phyloP scores from a whole-genome alignment of 2,888 invertebrate genomes.

The Bibio marci region DNA sequence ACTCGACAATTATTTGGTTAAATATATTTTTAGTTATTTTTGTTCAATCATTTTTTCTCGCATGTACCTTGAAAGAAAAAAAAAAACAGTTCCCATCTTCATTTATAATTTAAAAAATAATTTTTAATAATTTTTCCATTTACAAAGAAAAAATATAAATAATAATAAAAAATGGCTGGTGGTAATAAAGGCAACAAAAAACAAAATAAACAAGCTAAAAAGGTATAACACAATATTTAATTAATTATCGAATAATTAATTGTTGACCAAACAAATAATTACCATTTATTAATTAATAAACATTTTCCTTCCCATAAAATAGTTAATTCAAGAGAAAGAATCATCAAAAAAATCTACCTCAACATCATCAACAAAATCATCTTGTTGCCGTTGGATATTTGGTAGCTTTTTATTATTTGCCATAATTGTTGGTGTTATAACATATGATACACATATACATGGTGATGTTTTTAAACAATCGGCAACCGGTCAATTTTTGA shows the following conservation, averaged over 20 bases:
- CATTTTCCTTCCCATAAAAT: background rate
- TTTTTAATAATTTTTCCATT: background rate
- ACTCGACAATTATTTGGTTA: no score
- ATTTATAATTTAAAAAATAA: background rate
- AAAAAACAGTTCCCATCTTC: background rate
- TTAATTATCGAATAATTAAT: no score
- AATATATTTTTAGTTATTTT: no score
- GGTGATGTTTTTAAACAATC: constrained; percentile 50
- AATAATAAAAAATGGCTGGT: background rate
- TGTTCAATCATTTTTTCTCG: no score
- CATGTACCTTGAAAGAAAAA: no score
- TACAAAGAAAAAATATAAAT: background rate
- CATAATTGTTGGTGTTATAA: constrained; percentile 39
- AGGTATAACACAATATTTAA: constrained; percentile 16
- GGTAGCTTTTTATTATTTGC: constrained; percentile 42
- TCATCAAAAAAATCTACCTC: constrained; percentile 13
- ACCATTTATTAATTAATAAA: background rate
- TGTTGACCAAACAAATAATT: no score
- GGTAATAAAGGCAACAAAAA: constrained; percentile 21
- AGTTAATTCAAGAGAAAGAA: constrained; percentile 12
- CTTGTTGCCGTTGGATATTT: constrained; percentile 48
- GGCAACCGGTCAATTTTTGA: constrained; percentile 42
- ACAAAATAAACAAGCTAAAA: constrained; percentile 17
- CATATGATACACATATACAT: constrained; percentile 45
- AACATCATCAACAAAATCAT: constrained; percentile 18